Evolutionary conservation across 2,888 invertebrate genomes (phyloP), one percentile per base, ranked within the genome.

Genomic region (Drosophila suboccidentalis): DNA sequence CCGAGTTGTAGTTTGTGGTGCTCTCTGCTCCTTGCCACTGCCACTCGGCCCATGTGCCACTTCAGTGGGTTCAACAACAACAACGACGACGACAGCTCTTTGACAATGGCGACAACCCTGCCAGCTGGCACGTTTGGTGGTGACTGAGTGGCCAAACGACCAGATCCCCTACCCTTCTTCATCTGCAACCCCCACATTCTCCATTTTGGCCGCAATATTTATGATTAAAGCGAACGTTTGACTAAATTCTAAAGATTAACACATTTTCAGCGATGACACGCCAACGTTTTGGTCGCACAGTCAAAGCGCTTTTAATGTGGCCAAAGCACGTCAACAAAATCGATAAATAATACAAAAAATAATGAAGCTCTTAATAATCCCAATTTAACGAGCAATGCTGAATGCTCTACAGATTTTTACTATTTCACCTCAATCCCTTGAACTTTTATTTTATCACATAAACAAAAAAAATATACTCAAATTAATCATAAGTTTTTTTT

Each of bases 61-160:
- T 49, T 59, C 59, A 49, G 46, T 32, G 54, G 54, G n/a, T 8
- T 10, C 22, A 8, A 29, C 51, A 38, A 55, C 19, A 57, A 17
- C 43, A 17, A 43, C 19, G 43, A 36, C 19, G 43, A 36, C 50
- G 36, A 36, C 26, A 36, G n/a, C 47, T 38, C 41, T 63, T 67
- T 76, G 71, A 82, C 80, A 82, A 82, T 73, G 82, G 66, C 65
- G 43, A 29, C 64, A 54, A 72, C 66, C 54, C 65, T 73, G 87
- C 72, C 89, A 89, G 89, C 85, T 82, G 89, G 76, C 84, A 84
- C 84, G 84, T 84, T 89, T 89, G 85, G 62, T 69, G 82, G 85
- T 89, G 85, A 78, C 83, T 87, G 77, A 87, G 71, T 75, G 82
- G 76, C 66, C 82, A 57, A 59, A 17, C 41, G n/a, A 60, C 41